Base-by-base conservation (phyloP, 2,113 vertebrate genomes). In the Eretmochelys imbricata region DNA sequence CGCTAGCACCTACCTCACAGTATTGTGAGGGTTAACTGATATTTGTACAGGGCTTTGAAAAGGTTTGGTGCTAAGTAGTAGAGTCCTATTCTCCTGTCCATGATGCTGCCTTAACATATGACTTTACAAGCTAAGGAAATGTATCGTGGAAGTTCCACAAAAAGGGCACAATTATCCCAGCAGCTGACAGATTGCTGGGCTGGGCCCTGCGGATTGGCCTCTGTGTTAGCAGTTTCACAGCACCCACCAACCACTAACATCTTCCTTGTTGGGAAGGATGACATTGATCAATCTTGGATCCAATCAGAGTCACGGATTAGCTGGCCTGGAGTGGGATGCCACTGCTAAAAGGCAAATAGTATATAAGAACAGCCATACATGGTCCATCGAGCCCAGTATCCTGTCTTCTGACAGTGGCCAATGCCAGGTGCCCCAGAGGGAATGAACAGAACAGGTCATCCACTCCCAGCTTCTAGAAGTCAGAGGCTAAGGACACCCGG, bases 81-180 rank as follows among this genome's bases (percentile, higher is more conserved):
- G 12, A 65, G 62, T n/a, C 46, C 57, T 88, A 54, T 42, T 22
- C 22, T 92, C 51, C 69, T 91, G 54, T 80, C 78, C 84, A 51
- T 16, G 8, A 75, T 72, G 75, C 42, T 1, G 14, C 19, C 4
- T 27, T 24, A n/a, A 16, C 7, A 51, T 62, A 59, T 83, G 42
- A 16, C 85, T 95, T 90, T 1, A 19, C 49, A 38, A 35, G 65
- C 0, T 1, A 29, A 2, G 0, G 31, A 76, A 49, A 25, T 1
- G 1, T 19, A 53, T 19, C 3, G 14, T 85, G 5, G 55, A 82
- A 27, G n/a, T 29, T 2, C 0, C 80, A 86, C 38, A 81, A 55
- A n/a, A 20, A 42, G 49, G 1, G 8, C 80, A 49, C 51, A 78
- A 78, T 50, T 48, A 42, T 25, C 1, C 1, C 48, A 4, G 1